Percentiles rank a stretch among this genome's conserved stretches.
phyloP scores from a whole-genome alignment of 2,113 vertebrate species.

The Alosa alosa region DNA sequence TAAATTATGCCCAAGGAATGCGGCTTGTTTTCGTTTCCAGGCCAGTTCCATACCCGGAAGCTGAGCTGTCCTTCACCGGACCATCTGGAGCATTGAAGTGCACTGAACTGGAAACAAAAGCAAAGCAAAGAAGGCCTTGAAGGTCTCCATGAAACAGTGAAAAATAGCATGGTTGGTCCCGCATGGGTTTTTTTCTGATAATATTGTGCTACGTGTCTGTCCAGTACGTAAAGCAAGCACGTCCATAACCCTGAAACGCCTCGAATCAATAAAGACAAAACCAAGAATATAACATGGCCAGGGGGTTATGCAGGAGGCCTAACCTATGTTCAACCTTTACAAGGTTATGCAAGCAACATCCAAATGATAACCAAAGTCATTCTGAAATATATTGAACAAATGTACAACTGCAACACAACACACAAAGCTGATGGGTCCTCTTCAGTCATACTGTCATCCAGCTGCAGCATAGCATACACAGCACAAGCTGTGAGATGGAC shows the following conservation, averaged over 20 bases:
- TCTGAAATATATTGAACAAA: neutral
- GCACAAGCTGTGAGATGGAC: neutral
- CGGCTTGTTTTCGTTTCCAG: neutral
- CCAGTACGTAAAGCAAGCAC: neutral
- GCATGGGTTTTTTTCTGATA: neutral
- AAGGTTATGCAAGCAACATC: neutral
- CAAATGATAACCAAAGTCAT: neutral
- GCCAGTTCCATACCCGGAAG: neutral
- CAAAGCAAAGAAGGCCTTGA: conserved; percentile 5
- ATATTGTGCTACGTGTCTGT: neutral
- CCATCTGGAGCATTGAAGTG: neutral
- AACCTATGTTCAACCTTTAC: neutral
- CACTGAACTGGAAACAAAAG: neutral
- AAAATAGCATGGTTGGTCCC: neutral
- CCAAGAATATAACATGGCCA: neutral
- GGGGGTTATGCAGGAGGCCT: neutral
- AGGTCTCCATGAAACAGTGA: neutral
- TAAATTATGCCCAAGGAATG: conserved; percentile 6
- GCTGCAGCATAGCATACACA: neutral
- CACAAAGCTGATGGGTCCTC: neutral
- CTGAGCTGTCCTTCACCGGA: neutral
- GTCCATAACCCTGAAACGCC: neutral
- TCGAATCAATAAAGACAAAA: neutral
- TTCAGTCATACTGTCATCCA: neutral
- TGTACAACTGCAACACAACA: neutral